These are phyloP conservation scores for Danaus chrysippus DNA, from an alignment of 2,888 invertebrate genomes.

Conservation along the genomic window DNA sequence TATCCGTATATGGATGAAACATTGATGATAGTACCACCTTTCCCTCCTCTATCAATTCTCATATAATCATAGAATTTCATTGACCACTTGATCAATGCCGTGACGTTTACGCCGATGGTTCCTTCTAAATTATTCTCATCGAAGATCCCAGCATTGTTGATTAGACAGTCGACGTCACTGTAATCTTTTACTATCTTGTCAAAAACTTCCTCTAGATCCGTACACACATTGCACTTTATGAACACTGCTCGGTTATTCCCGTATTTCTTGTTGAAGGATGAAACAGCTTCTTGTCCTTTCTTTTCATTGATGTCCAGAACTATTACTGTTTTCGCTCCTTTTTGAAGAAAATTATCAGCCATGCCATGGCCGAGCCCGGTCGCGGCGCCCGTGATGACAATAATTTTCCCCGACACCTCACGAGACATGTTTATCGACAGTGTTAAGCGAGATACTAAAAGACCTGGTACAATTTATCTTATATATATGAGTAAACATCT, in stretches of 20 bases:
- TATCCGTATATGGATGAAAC: constrained; percentile 78
- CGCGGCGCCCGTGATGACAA: constrained; percentile 32
- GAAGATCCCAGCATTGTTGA: constrained; percentile 57
- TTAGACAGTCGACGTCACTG: constrained; percentile 51
- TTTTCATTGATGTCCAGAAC: constrained; percentile 33
- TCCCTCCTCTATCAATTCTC: constrained; percentile 70
- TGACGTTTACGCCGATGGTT: constrained; percentile 47
- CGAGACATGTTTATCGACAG: constrained; percentile 23
- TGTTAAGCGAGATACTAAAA: constrained; percentile 1
- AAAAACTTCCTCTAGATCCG: constrained; percentile 55
- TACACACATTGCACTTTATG: constrained; percentile 68
- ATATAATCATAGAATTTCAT: constrained; percentile 74
- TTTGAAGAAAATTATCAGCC: constrained; percentile 30
- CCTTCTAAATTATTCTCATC: constrained; percentile 34
- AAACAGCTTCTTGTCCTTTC: constrained; percentile 22
- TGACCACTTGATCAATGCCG: constrained; percentile 48
- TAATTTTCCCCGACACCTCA: constrained; percentile 28
- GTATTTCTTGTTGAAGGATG: constrained; percentile 45
- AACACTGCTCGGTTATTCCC: constrained; percentile 61
- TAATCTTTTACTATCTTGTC: constrained; percentile 40
- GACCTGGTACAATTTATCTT: neutral
- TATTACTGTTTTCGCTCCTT: constrained; percentile 30
- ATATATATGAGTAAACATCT: neutral
- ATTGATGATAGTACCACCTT: constrained; percentile 81
- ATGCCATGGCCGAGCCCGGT: constrained; percentile 33